phyloP scores from a whole-genome alignment of 2,113 vertebrate species.

The Fregetta grallaria region DNA sequence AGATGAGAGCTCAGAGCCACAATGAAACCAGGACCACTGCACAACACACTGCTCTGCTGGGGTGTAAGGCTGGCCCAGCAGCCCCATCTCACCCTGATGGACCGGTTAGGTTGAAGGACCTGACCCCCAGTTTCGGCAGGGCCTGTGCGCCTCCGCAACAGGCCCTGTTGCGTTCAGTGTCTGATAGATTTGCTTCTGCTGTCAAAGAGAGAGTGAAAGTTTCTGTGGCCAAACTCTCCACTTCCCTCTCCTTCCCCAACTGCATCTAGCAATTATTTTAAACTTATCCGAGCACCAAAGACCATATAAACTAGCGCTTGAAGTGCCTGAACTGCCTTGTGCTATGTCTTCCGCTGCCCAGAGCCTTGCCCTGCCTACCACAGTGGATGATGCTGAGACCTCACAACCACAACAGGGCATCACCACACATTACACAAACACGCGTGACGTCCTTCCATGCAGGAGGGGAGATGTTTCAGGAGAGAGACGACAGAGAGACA shows the following conservation, averaged over 20 bases:
- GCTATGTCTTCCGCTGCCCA: background rate
- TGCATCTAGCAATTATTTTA: background rate
- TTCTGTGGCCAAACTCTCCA: background rate
- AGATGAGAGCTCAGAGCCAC: background rate
- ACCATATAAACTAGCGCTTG: background rate
- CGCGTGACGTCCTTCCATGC: accelerated
- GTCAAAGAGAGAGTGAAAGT: background rate
- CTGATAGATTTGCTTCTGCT: background rate
- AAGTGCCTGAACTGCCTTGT: background rate
- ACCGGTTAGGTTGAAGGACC: background rate
- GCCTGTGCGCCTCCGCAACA: accelerated
- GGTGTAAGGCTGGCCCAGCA: background rate
- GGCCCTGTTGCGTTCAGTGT: background rate
- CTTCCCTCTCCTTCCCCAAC: background rate
- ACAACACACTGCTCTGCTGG: background rate
- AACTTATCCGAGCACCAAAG: background rate
- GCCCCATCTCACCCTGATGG: background rate
- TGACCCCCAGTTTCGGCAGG: background rate
- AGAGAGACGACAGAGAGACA: background rate
- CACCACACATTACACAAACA: background rate
- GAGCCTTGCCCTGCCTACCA: background rate
- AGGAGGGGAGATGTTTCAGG: background rate
- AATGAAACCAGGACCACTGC: background rate
- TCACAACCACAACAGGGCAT: background rate
- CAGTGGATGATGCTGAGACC: background rate